These are phyloP conservation scores for Apodemus sylvaticus DNA, from an alignment of 2,113 vertebrate species.

Conservation along the genomic window DNA sequence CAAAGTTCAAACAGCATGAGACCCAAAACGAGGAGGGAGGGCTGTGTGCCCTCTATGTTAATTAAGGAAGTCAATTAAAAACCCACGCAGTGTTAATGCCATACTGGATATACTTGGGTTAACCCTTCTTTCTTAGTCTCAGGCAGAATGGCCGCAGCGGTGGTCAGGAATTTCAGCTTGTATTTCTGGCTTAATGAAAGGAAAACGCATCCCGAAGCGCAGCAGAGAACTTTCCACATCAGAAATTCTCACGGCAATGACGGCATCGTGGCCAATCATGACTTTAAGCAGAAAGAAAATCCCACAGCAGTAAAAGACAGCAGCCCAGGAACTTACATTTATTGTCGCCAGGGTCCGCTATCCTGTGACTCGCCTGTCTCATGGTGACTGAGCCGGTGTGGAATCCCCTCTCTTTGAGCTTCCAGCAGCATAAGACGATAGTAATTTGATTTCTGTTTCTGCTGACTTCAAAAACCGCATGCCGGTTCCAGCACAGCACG, in stretches of 20 bases:
- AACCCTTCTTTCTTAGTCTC: constrained; percentile 70
- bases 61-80: constrained; percentile 78
- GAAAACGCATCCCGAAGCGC: constrained; percentile 58
- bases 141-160: constrained; percentile 66
- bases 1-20: constrained; percentile 74
- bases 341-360: constrained; percentile 65
- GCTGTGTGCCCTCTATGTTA: background rate
- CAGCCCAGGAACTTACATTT: constrained; percentile 82
- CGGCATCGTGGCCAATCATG: constrained; percentile 69
- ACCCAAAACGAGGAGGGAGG: constrained; percentile 52
- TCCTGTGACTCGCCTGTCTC: constrained; percentile 64
- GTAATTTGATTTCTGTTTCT: constrained; percentile 74
- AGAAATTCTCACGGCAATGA: constrained; percentile 66
- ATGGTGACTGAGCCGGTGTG: background rate
- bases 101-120: constrained; percentile 74
- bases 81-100: constrained; percentile 73
- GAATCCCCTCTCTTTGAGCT: constrained; percentile 64
- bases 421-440: constrained; percentile 49
- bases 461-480: constrained; percentile 82
- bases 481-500: constrained; percentile 69
- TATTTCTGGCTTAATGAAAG: constrained; percentile 56
- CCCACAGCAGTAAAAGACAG: constrained; percentile 52
- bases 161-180: constrained; percentile 69
- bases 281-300: constrained; percentile 72
- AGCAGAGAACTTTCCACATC: constrained; percentile 73